Evolutionary conservation across 2,113 vertebrate species (phyloP).

Genomic region (Bettongia penicillata): DNA sequence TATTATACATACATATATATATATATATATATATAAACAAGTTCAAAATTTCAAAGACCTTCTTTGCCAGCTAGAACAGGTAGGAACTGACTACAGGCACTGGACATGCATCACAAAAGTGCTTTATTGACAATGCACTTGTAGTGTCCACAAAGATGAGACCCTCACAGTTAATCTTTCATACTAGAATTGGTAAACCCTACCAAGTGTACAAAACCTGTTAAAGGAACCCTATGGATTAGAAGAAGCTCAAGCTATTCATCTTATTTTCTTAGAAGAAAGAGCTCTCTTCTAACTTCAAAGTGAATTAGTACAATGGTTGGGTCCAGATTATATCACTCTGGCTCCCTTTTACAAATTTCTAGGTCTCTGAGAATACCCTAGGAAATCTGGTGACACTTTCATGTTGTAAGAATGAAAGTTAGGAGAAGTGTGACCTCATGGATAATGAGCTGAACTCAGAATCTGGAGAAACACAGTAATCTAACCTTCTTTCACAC

Average conservation of each 20-base stretch:
- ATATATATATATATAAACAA: not conserved
- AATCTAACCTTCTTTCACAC: not conserved
- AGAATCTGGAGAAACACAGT: not conserved
- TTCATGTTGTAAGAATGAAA: not conserved
- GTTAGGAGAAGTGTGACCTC: not conserved
- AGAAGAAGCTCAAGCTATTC: not conserved
- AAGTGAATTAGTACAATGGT: not conserved
- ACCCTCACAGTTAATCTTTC: not conserved
- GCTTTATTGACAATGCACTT: not conserved
- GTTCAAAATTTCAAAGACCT: not conserved
- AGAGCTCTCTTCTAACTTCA: not conserved
- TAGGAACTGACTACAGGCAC: not conserved
- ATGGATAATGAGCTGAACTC: not conserved
- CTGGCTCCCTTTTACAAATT: not conserved
- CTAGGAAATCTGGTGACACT: not conserved
- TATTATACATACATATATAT: too few relatives aligned
- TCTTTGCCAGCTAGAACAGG: not conserved
- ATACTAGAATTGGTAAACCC: not conserved
- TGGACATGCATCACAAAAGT: not conserved
- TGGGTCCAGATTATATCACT: not conserved
- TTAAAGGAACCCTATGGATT: not conserved
- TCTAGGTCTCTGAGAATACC: not conserved
- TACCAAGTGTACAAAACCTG: not conserved
- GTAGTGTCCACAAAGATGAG: not conserved
- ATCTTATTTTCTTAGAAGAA: not conserved